phyloP scores from a whole-genome alignment of 2,113 vertebrate species.

The Cyprinodon variegatus region DNA sequence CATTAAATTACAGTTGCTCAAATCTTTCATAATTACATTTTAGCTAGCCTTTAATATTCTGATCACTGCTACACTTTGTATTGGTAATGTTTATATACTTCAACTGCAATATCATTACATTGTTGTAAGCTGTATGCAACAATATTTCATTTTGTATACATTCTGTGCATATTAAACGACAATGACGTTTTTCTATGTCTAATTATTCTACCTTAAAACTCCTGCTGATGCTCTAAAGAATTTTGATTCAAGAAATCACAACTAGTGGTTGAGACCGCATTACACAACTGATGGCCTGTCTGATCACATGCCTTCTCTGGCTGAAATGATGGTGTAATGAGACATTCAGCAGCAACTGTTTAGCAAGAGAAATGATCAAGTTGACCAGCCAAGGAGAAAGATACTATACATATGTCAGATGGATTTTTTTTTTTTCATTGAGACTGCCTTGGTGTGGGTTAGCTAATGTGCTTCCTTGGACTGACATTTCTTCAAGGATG shows the following conservation, averaged over 20 bases:
- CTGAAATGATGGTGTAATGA: slow-evolving; percentile 61
- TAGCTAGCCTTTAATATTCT: neutral
- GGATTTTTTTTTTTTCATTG: slow-evolving; percentile 21
- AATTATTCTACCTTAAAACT: neutral
- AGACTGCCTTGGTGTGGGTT: slow-evolving; percentile 15
- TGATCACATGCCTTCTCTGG: slow-evolving; percentile 38
- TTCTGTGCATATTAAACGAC: too few species aligned
- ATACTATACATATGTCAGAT: slow-evolving; percentile 35
- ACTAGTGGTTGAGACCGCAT: neutral
- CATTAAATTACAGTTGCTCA: neutral
- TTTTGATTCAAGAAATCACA: neutral
- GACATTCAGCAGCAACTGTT: slow-evolving; percentile 50
- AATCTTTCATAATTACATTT: neutral
- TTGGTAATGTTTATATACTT: too few species aligned
- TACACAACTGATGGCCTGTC: slow-evolving; percentile 9
- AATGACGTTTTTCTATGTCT: too few species aligned
- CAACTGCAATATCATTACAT: too few species aligned
- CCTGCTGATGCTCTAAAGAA: neutral
- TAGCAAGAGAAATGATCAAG: slow-evolving; percentile 60
- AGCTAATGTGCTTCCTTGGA: slow-evolving; percentile 38
- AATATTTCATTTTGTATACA: too few species aligned
- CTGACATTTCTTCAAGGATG: slow-evolving; percentile 66
- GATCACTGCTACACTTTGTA: too few species aligned
- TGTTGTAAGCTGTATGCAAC: too few species aligned
- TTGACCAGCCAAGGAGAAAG: slow-evolving; percentile 38